A percentile compares a stretch with the other conserved stretches of the same genome.
Conservation (phyloP, 1,140 invertebrate species). For the Drosophila ogumai region DNA sequence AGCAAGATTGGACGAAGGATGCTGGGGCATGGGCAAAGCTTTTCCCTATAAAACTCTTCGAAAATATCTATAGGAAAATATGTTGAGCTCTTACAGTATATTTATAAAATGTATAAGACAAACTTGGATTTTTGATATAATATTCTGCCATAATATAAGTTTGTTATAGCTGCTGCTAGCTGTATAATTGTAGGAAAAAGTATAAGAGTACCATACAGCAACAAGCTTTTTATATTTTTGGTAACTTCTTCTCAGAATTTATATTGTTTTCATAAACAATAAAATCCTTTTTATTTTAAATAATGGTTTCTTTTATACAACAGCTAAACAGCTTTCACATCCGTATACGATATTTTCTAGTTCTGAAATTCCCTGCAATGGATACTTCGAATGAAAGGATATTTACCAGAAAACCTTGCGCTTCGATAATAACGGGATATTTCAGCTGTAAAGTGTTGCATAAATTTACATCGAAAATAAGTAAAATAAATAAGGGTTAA, state of each 20-base stretch:
- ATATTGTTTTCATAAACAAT: too few species aligned
- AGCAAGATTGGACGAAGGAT: slow-evolving; percentile 5
- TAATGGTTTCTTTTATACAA: not conserved
- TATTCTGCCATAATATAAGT: not conserved
- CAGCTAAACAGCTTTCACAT: not conserved
- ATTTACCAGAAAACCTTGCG: too few species aligned
- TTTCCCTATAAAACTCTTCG: not conserved
- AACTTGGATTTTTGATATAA: not conserved
- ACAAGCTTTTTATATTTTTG: not conserved
- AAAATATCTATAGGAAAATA: not conserved
- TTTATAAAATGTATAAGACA: not conserved
- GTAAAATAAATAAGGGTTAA: not conserved
- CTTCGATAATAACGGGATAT: not conserved
- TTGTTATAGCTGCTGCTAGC: not conserved
- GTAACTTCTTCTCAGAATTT: too few species aligned
- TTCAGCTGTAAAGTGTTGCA: not conserved
- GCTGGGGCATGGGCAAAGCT: not conserved
- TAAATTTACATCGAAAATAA: not conserved
- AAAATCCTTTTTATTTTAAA: too few species aligned
- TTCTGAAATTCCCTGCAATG: too few species aligned
- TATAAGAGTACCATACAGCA: not conserved
- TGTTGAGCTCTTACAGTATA: not conserved
- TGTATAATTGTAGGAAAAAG: not conserved
- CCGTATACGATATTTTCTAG: not conserved
- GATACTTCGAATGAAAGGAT: not conserved